Conservation (phyloP, 2,888 invertebrate species). For the Athetis lepigone region DNA sequence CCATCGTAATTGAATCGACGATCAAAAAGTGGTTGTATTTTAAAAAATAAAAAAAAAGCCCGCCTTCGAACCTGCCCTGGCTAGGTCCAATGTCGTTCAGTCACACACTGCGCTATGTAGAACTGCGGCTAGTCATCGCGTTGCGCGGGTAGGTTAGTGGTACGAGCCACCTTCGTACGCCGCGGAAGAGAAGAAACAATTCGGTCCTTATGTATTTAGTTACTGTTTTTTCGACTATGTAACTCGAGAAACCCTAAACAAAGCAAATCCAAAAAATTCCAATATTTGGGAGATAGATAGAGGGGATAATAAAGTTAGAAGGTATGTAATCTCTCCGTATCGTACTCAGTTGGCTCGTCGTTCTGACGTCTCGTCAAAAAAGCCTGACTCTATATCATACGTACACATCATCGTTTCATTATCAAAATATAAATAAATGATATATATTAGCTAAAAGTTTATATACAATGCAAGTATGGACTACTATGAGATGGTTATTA, state of each 20-base stretch:
- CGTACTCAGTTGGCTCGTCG: slow-evolving; percentile 59
- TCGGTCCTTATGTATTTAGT: not conserved
- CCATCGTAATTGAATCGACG: too few species aligned
- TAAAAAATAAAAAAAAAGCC: not conserved
- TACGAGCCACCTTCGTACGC: slow-evolving; percentile 21
- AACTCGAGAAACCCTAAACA: not conserved
- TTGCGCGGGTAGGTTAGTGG: slow-evolving; percentile 50
- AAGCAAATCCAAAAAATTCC: not conserved
- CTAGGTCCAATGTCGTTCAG: slow-evolving; percentile 10
- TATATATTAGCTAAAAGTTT: slow-evolving; percentile 71
- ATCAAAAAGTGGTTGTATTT: too few species aligned
- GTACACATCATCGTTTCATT: slow-evolving; percentile 86
- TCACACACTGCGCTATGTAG: slow-evolving; percentile 50
- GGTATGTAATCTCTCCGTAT: slow-evolving; percentile 9
- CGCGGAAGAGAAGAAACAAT: not conserved
- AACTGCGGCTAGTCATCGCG: slow-evolving; percentile 69
- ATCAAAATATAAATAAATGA: slow-evolving; percentile 70
- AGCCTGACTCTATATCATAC: slow-evolving; percentile 81
- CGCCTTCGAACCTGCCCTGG: slow-evolving; percentile 6
- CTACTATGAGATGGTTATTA: slow-evolving; percentile 73
- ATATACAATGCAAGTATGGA: slow-evolving; percentile 67
- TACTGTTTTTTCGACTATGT: not conserved
- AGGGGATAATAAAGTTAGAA: not conserved
- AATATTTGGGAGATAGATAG: not conserved
- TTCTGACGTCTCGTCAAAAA: slow-evolving; percentile 65